Evolutionary conservation across 2,888 invertebrate genomes (phyloP).

Genomic region (Hyposoter dolosus): DNA sequence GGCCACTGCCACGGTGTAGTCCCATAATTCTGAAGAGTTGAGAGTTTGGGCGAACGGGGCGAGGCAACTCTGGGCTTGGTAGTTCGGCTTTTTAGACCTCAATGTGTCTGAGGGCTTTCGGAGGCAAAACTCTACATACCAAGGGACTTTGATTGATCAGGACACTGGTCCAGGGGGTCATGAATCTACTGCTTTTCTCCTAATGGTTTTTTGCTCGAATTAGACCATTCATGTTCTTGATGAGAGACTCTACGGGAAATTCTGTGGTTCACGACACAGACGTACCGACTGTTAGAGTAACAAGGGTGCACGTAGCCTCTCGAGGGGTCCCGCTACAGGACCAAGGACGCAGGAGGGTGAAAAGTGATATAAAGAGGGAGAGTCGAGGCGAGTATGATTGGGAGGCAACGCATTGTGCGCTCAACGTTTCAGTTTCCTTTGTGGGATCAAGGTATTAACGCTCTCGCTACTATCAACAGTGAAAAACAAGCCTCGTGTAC

Average conservation of each 20-base stretch:
- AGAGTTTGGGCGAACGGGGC: conserved; percentile 57
- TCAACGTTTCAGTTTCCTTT: conserved; percentile 77
- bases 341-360: not conserved
- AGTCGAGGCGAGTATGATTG: conserved; percentile 75
- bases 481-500: conserved; percentile 49
- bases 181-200: conserved; percentile 8
- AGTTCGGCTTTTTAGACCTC: conserved; percentile 20
- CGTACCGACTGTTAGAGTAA: conserved; percentile 20
- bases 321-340: conserved; percentile 33
- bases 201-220: conserved; percentile 16
- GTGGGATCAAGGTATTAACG: conserved; percentile 80
- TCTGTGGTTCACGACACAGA: conserved; percentile 51
- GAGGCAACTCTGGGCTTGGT: conserved; percentile 1
- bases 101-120: not conserved
- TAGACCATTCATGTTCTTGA: conserved; percentile 24
- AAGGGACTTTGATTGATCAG: conserved; percentile 56
- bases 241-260: conserved; percentile 25
- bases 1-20: conserved; percentile 68
- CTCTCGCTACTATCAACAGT: conserved; percentile 70
- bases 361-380: conserved; percentile 13
- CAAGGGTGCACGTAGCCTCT: conserved; percentile 15
- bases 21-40: conserved; percentile 74
- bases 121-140: conserved; percentile 12
- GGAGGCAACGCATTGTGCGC: conserved; percentile 75
- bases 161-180: not conserved